Conservation (phyloP, 1,140 invertebrate species). For the Phymorhynchus buccinoides region DNA sequence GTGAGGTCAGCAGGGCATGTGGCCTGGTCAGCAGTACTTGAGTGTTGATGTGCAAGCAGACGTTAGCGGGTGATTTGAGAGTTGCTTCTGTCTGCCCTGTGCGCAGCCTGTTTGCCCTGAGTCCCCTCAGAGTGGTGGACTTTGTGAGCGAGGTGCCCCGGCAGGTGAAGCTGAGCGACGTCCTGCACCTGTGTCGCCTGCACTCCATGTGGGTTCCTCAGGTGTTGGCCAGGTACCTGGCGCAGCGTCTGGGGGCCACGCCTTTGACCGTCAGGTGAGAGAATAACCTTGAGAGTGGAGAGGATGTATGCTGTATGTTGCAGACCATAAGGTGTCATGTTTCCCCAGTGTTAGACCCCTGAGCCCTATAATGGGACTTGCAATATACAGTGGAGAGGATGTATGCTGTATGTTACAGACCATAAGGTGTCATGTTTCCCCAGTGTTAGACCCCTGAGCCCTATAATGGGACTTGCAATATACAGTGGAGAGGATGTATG, state of each 20-base stretch:
- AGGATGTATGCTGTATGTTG: too few relatives aligned
- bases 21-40: background rate
- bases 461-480: too few relatives aligned
- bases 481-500: too few relatives aligned
- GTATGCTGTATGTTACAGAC: too few relatives aligned
- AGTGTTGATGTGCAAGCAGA: background rate
- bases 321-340: too few relatives aligned
- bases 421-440: too few relatives aligned
- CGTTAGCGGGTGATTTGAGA: background rate
- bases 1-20: too few relatives aligned
- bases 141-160: constrained; percentile 40
- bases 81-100: background rate
- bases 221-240: constrained; percentile 43
- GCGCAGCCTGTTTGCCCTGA: constrained; percentile 49
- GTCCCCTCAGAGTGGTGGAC: constrained; percentile 39
- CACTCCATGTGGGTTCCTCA: constrained; percentile 31
- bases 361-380: too few relatives aligned
- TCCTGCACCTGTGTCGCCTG: constrained; percentile 47
- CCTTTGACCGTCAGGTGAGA: constrained; percentile 5
- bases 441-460: too few relatives aligned
- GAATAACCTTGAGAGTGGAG: too few relatives aligned
- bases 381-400: too few relatives aligned
- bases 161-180: constrained; percentile 46
- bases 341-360: too few relatives aligned
- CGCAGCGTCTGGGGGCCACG: background rate